Percentiles rank a stretch among this genome's conserved stretches.
Conservation (phyloP, 2,113 vertebrate species). For the Aspiorhynchus laticeps region DNA sequence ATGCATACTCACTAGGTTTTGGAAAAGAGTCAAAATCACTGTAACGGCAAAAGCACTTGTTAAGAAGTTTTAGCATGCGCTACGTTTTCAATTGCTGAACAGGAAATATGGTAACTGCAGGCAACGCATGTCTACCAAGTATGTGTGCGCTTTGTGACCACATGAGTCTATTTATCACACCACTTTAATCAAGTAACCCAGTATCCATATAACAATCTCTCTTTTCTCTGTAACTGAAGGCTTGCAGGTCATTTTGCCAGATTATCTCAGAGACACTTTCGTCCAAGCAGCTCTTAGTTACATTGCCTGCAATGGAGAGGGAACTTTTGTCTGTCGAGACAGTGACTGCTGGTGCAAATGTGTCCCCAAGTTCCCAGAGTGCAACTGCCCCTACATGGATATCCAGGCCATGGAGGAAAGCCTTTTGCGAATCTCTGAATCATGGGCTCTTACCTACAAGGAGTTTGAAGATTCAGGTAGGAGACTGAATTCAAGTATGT, state of each 20-base stretch:
- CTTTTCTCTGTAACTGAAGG: constrained; percentile 71
- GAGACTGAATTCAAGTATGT: constrained; percentile 12
- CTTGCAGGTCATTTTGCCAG: constrained; percentile 91
- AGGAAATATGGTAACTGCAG: background rate
- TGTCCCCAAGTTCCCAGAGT: constrained; percentile 89
- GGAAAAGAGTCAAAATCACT: background rate
- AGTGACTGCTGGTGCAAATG: constrained; percentile 97
- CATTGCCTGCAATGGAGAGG: constrained; percentile 95
- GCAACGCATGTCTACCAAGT: background rate
- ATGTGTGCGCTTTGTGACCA: background rate
- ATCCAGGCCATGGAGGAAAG: constrained; percentile 97
- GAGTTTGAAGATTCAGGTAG: constrained; percentile 96
- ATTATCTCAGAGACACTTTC: constrained; percentile 90
- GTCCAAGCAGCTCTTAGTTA: constrained; percentile 94
- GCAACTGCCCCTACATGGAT: constrained; percentile 97
- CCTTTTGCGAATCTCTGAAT: constrained; percentile 88
- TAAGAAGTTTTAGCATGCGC: background rate
- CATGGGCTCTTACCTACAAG: constrained; percentile 86
- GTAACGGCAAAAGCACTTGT: background rate
- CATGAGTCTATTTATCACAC: background rate
- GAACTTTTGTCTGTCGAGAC: constrained; percentile 91
- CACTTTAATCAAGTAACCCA: background rate
- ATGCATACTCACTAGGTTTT: background rate
- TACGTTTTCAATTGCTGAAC: background rate
- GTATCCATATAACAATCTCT: constrained; percentile 40